A percentile compares a stretch with the other conserved stretches of the same genome.
These are phyloP conservation scores for Scalopus aquaticus DNA, from an alignment of 2,113 vertebrate species.

Conservation along the genomic window DNA sequence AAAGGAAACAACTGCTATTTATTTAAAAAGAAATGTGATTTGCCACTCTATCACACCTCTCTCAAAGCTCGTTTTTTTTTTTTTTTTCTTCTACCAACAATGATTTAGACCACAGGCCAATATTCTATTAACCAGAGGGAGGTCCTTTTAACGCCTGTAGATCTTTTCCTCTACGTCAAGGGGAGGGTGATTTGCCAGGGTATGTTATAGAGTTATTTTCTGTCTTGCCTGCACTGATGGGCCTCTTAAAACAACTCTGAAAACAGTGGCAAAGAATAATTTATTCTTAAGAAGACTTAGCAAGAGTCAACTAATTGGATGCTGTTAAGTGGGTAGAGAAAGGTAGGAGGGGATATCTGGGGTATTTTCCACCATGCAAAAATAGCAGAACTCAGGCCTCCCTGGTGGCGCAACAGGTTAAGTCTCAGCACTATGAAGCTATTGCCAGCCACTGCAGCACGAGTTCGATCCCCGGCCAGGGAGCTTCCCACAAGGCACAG, in stretches of 20 bases:
- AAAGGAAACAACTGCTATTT: background rate
- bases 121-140: slow-evolving; percentile 35
- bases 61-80: background rate
- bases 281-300: slow-evolving; percentile 44
- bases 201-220: slow-evolving; percentile 53
- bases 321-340: background rate
- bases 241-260: slow-evolving; percentile 45
- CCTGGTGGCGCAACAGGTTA: too few species aligned
- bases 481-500: too few species aligned
- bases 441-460: too few species aligned
- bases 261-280: slow-evolving; percentile 47
- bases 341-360: background rate
- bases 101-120: slow-evolving; percentile 9
- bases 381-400: background rate
- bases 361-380: background rate
- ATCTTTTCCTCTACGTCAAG: slow-evolving; percentile 2
- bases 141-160: slow-evolving; percentile 31
- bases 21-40: background rate
- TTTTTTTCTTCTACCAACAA: background rate
- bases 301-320: background rate
- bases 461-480: too few species aligned
- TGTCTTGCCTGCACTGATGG: background rate
- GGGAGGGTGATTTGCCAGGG: background rate
- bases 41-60: background rate
- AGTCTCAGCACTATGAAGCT: too few species aligned